These are phyloP conservation scores for Lacerta viridis DNA, from an alignment of 2,797 vertebrate species.

Conservation along the genomic window DNA sequence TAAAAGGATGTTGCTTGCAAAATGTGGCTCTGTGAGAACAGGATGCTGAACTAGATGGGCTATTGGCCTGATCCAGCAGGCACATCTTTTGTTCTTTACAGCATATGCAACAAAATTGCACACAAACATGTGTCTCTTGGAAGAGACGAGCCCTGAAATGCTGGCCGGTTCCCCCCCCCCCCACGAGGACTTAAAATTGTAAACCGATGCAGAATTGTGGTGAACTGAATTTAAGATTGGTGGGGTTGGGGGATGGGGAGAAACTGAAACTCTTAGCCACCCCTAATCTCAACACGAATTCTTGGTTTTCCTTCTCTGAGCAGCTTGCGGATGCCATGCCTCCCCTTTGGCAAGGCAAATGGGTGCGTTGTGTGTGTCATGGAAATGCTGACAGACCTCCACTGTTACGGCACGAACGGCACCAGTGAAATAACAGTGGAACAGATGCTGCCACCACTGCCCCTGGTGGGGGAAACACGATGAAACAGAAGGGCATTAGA, in stretches of 20 bases:
- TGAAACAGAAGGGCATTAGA: constrained; percentile 83
- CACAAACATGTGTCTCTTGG: not conserved
- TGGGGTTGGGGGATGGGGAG: no score
- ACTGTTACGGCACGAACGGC: constrained; percentile 75
- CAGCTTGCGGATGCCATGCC: constrained; percentile 63
- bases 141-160: no score
- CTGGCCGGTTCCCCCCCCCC: no score
- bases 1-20: no score
- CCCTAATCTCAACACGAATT: not conserved
- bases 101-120: not conserved
- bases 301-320: not conserved
- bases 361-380: constrained; percentile 44
- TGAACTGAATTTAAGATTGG: no score
- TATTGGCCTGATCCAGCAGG: no score
- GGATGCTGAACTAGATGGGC: no score
- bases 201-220: no score
- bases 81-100: no score
- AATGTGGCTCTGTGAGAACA: no score
- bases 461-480: constrained; percentile 82
- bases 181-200: no score
- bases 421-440: constrained; percentile 78
- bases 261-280: no score
- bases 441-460: constrained; percentile 83
- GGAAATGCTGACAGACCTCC: constrained; percentile 76
- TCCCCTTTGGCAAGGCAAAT: constrained; percentile 70